Evolutionary conservation across 1,140 invertebrate species (phyloP).

Genomic region (Dendroctonus valens): DNA sequence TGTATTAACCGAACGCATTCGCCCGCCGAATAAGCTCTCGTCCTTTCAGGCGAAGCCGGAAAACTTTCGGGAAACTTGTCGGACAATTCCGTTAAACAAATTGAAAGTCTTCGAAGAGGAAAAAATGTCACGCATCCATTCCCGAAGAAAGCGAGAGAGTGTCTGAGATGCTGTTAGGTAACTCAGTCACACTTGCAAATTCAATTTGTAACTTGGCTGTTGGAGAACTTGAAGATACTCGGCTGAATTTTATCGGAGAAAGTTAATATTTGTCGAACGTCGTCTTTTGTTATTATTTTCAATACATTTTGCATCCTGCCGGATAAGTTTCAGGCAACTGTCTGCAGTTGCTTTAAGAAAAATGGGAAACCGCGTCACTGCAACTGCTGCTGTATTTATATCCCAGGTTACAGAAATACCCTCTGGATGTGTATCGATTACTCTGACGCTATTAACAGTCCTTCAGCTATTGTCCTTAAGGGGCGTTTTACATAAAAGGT

Average conservation of each 20-base stretch:
- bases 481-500: conserved; percentile 3
- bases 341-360: too few relatives aligned
- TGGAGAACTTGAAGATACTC: conserved; percentile 20
- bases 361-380: too few relatives aligned
- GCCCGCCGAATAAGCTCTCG: too few relatives aligned
- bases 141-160: conserved; percentile 12
- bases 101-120: conserved; percentile 13
- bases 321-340: too few relatives aligned
- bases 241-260: conserved; percentile 25
- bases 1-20: too few relatives aligned
- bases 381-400: too few relatives aligned
- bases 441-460: too few relatives aligned
- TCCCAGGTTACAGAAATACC: too few relatives aligned
- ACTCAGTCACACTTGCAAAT: conserved; percentile 32
- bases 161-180: conserved; percentile 22
- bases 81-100: conserved; percentile 25
- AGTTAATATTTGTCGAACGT: conserved; percentile 25
- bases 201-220: conserved; percentile 30
- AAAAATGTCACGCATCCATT: conserved; percentile 21
- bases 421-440: too few relatives aligned
- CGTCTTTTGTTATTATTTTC: background rate
- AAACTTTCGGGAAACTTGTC: conserved; percentile 5
- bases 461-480: too few relatives aligned
- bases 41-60: background rate
- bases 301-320: too few relatives aligned